Evolutionary conservation across 2,888 invertebrate species (phyloP).

Genomic region (Mimumesa dahlbomi): DNA sequence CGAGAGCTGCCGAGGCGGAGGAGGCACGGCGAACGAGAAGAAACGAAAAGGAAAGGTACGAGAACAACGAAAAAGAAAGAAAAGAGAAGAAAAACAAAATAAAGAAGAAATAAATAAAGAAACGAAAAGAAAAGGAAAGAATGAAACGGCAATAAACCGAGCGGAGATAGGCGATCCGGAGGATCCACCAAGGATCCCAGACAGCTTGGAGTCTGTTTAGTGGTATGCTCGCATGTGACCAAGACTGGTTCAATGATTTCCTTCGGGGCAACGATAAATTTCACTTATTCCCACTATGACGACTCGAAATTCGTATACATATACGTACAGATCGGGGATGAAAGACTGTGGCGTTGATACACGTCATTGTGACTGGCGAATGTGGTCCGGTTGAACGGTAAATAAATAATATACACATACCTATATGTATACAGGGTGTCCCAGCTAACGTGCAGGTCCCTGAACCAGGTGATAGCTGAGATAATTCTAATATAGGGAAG

Average conservation of each 20-base stretch:
- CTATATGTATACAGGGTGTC: too few species aligned
- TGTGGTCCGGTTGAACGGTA: not conserved
- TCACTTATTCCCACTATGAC: too few species aligned
- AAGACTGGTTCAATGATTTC: conserved; percentile 28
- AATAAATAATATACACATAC: too few species aligned
- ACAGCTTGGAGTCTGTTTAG: conserved; percentile 76
- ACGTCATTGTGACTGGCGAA: too few species aligned
- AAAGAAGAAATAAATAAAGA: conserved; percentile 58
- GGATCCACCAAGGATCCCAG: conserved; percentile 74
- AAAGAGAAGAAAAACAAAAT: conserved; percentile 38
- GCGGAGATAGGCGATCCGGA: conserved; percentile 67
- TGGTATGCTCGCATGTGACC: conserved; percentile 45
- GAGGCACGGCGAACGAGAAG: too few species aligned
- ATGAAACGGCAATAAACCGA: conserved; percentile 60
- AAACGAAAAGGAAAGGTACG: conserved; percentile 44
- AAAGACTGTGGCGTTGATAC: not conserved
- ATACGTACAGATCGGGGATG: too few species aligned
- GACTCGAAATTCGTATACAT: conserved; percentile 34
- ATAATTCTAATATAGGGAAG: too few species aligned
- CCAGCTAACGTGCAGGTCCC: too few species aligned
- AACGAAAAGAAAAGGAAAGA: conserved; percentile 43
- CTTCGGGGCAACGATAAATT: conserved; percentile 36
- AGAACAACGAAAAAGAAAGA: conserved; percentile 58
- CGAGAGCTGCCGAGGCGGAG: conserved; percentile 59
- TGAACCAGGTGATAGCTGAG: too few species aligned